phyloP scores from a whole-genome alignment of 2,113 vertebrate genomes.

The Chrysemys picta region DNA sequence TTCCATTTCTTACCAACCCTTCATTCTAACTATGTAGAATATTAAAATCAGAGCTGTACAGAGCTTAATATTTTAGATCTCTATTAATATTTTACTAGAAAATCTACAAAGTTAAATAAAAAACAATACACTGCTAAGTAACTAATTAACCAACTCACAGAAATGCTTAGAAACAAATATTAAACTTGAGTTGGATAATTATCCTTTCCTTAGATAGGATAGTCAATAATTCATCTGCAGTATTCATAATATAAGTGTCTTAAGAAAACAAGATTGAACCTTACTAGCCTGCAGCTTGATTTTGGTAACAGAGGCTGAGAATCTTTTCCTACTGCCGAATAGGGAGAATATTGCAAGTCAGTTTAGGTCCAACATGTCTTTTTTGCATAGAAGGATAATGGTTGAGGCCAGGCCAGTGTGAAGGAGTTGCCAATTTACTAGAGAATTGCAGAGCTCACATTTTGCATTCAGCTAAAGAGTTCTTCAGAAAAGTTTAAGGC shows the following conservation, averaged over 20 bases:
- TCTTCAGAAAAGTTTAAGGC: fast-evolving
- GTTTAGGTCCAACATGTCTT: background rate
- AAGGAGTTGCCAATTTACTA: fast-evolving
- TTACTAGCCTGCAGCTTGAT: background rate
- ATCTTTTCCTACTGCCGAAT: background rate
- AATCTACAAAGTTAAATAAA: background rate
- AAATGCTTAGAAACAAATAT: background rate
- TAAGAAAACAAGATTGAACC: background rate
- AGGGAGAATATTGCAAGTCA: background rate
- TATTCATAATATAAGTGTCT: background rate
- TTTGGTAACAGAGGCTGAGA: background rate
- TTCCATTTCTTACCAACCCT: background rate
- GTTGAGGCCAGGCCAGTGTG: background rate
- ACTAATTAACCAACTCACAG: background rate
- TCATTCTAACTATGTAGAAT: background rate
- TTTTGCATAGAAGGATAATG: no score
- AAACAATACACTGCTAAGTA: background rate
- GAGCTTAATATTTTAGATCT: background rate
- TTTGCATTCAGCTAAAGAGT: background rate
- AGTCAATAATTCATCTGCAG: background rate
- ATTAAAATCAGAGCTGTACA: background rate
- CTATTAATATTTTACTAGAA: background rate
- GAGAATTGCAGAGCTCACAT: background rate
- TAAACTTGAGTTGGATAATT: background rate
- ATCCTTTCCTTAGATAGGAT: background rate